Conservation (phyloP, 2,113 vertebrate genomes). For the Chunga burmeisteri region DNA sequence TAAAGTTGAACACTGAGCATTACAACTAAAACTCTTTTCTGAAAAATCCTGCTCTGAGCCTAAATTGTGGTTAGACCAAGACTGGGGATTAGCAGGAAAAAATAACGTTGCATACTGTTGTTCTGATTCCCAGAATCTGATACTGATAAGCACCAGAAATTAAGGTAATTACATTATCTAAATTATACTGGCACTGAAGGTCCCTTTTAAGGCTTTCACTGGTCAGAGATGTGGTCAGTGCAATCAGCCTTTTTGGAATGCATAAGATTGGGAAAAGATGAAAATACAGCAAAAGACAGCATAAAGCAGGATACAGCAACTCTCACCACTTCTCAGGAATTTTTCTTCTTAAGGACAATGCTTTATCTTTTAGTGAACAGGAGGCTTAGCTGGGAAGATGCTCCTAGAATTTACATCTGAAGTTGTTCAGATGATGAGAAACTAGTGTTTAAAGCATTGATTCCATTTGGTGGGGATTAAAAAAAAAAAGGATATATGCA, state of each 20-base stretch:
- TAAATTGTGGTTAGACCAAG: not conserved
- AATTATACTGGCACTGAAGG: not conserved
- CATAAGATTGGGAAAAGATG: not conserved
- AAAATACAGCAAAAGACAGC: not conserved
- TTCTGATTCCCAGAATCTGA: not conserved
- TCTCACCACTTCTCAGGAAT: not conserved
- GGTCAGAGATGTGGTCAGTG: not conserved
- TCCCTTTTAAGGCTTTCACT: not conserved
- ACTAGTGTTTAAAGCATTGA: not conserved
- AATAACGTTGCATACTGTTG: not conserved
- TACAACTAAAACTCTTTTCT: not conserved
- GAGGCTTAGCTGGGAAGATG: not conserved
- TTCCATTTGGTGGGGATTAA: not conserved
- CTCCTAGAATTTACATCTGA: not conserved
- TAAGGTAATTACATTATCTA: not conserved
- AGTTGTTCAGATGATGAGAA: not conserved
- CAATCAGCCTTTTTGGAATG: not conserved
- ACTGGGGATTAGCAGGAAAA: not conserved
- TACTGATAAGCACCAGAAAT: not conserved
- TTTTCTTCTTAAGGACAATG: not conserved
- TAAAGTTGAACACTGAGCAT: not conserved
- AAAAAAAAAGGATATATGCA: not conserved
- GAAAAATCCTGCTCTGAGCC: not conserved
- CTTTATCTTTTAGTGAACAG: not conserved
- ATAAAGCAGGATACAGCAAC: not conserved